These are phyloP conservation scores for Mesochorus sp. DNA, from an alignment of 2,888 invertebrate genomes.

Conservation along the genomic window DNA sequence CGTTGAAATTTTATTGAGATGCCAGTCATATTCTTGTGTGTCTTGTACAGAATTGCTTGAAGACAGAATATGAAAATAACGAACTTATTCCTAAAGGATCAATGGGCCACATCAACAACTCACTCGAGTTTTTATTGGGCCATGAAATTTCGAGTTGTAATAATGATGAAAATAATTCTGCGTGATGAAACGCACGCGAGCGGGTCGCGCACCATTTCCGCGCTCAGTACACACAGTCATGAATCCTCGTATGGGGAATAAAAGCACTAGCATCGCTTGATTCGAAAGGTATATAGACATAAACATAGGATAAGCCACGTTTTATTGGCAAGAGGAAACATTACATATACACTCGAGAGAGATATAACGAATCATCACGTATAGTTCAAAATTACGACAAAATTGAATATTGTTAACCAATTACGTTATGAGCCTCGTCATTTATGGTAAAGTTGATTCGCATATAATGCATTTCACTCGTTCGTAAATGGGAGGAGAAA, in stretches of 20 bases:
- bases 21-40: too few species aligned
- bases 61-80: too few species aligned
- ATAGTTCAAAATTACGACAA: slow-evolving; percentile 50
- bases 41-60: too few species aligned
- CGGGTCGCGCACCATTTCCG: slow-evolving; percentile 24
- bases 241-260: slow-evolving; percentile 23
- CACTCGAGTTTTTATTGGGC: too few species aligned
- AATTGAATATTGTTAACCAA: slow-evolving; percentile 73
- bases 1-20: too few species aligned
- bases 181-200: slow-evolving; percentile 1
- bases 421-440: slow-evolving; percentile 70
- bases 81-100: too few species aligned
- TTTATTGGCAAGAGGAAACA: neutral
- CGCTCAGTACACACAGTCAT: slow-evolving; percentile 11
- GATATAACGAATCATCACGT: slow-evolving; percentile 42
- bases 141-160: neutral
- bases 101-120: too few species aligned
- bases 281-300: neutral
- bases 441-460: slow-evolving; percentile 65
- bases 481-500: neutral
- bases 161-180: slow-evolving; percentile 44
- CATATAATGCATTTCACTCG: neutral
- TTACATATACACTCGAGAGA: neutral
- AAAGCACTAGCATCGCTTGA: neutral
- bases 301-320: neutral